A percentile compares a stretch with the other conserved stretches of the same genome.
Conservation (phyloP, 2,888 invertebrate species). For the Nectonema munidae region DNA sequence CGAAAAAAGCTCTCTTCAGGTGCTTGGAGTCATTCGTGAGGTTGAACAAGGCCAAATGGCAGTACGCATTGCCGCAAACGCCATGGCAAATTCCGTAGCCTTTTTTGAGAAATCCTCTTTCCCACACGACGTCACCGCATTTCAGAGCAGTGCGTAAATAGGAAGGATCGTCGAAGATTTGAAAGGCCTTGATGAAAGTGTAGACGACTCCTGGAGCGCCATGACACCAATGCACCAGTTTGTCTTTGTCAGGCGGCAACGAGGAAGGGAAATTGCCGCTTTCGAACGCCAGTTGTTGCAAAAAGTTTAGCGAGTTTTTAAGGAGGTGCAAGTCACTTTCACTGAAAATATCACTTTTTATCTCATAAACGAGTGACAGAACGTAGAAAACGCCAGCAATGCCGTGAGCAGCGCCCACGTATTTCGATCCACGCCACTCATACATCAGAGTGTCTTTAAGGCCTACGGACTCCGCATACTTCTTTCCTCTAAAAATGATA, state of each 20-base stretch:
- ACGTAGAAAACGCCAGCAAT: conserved; percentile 47
- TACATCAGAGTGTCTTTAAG: conserved; percentile 48
- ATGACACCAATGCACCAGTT: conserved; percentile 63
- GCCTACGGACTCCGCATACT: no score
- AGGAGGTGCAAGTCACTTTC: conserved; percentile 19
- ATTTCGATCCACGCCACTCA: conserved; percentile 51
- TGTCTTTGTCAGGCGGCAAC: conserved; percentile 31
- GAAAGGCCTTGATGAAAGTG: conserved; percentile 26
- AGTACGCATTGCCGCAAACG: conserved; percentile 50
- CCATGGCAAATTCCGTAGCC: conserved; percentile 64
- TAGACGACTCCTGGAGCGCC: conserved; percentile 57
- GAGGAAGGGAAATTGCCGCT: conserved; percentile 40
- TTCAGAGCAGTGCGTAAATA: conserved; percentile 36
- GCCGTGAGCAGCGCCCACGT: conserved; percentile 62
- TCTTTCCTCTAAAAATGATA: no score
- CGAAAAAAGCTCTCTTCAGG: conserved; percentile 34
- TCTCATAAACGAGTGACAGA: conserved; percentile 33
- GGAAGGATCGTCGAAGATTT: conserved; percentile 27
- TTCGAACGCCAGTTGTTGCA: conserved; percentile 23
- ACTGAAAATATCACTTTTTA: conserved; percentile 15
- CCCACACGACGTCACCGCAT: conserved; percentile 45
- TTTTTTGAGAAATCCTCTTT: conserved; percentile 41
- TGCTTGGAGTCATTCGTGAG: conserved; percentile 38
- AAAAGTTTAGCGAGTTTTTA: conserved; percentile 23
- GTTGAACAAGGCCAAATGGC: conserved; percentile 42